Evolutionary conservation across 2,797 vertebrate genomes (phyloP).

Genomic region (Argya squamiceps): DNA sequence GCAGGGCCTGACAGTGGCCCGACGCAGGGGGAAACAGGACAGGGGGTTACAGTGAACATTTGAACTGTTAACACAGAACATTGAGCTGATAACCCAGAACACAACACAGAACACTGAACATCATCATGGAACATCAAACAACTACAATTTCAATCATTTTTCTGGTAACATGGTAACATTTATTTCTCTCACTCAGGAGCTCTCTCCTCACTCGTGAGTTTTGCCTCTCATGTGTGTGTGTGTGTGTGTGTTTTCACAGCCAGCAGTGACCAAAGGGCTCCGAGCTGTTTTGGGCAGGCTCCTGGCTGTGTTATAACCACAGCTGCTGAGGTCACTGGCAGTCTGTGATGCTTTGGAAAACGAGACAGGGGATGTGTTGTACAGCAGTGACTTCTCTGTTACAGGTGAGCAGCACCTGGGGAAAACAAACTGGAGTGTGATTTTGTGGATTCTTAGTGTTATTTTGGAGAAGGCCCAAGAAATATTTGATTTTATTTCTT

Average conservation of each 20-base stretch:
- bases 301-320: not conserved
- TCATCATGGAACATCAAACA: too few species aligned
- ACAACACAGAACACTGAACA: too few species aligned
- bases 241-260: not conserved
- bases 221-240: conserved; percentile 12
- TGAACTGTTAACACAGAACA: too few species aligned
- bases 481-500: not conserved
- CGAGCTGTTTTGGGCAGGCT: not conserved
- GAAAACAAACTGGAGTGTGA: not conserved
- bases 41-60: too few species aligned
- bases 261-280: not conserved
- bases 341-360: not conserved
- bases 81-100: too few species aligned
- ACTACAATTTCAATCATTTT: too few species aligned
- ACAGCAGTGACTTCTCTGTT: not conserved
- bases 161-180: too few species aligned
- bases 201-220: not conserved
- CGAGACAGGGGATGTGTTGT: not conserved
- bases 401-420: not conserved
- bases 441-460: not conserved
- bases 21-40: too few species aligned
- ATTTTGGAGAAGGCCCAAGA: not conserved
- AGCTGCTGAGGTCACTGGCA: not conserved
- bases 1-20: too few species aligned
- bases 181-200: not conserved